Percentiles rank a stretch among this genome's conserved stretches.
Conservation (phyloP, 2,113 vertebrate species). For the Channa argus region DNA sequence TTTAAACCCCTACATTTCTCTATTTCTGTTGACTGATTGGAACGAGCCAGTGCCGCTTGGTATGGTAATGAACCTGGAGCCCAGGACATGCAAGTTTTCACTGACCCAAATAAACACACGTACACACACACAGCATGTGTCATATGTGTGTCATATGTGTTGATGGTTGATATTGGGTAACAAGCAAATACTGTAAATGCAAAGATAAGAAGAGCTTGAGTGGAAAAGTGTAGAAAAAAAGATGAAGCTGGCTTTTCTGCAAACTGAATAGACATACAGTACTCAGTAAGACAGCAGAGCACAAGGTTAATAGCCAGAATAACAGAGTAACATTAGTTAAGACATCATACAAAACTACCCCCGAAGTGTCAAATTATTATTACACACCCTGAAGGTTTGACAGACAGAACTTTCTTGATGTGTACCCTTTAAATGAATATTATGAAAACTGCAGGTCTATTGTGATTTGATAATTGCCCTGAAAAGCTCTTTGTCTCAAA, state of each 20-base stretch:
- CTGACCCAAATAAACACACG: constrained; percentile 62
- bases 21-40: constrained; percentile 58
- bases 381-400: neutral
- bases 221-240: neutral
- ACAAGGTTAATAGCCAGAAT: constrained; percentile 8
- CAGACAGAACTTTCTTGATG: neutral
- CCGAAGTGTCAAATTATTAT: neutral
- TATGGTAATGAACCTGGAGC: constrained; percentile 67
- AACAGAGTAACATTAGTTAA: neutral
- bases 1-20: too few species aligned
- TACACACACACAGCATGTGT: constrained; percentile 25
- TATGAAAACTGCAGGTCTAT: neutral
- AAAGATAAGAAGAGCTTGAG: neutral
- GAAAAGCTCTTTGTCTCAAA: neutral
- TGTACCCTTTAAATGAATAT: neutral
- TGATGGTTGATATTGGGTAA: constrained; percentile 50
- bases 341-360: neutral
- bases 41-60: constrained; percentile 43
- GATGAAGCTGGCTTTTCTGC: neutral
- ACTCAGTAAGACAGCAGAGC: neutral
- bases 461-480: neutral
- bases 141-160: constrained; percentile 37
- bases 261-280: neutral
- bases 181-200: constrained; percentile 37
- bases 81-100: constrained; percentile 43